These are phyloP conservation scores for Ips typographus DNA, from an alignment of 1,140 invertebrate genomes.

Conservation along the genomic window DNA sequence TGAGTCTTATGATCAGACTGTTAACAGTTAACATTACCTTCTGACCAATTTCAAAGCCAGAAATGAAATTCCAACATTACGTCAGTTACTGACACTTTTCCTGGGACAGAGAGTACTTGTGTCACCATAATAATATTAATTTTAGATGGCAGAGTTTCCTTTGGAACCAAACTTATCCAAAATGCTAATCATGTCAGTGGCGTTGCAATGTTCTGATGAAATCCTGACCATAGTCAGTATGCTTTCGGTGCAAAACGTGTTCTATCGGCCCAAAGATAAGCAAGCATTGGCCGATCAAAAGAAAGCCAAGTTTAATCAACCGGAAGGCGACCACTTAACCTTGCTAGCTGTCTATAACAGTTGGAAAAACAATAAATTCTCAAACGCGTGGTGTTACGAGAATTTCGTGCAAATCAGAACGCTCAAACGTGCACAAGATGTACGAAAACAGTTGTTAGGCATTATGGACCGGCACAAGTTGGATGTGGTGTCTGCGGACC, in stretches of 20 bases:
- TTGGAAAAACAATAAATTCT: conserved; percentile 99
- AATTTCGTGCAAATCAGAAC: conserved; percentile 99
- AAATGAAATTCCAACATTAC: too few species aligned
- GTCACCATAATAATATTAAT: conserved; percentile 24
- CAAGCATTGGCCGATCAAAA: conserved; percentile 98
- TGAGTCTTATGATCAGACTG: too few species aligned
- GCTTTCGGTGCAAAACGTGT: conserved; percentile 98
- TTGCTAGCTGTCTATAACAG: conserved; percentile 98
- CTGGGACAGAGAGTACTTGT: too few species aligned
- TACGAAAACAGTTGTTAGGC: conserved; percentile 95
- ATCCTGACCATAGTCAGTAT: conserved; percentile 98
- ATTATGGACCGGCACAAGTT: conserved; percentile 99
- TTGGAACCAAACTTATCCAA: conserved; percentile 98
- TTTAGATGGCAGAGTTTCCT: conserved; percentile 98
- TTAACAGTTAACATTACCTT: too few species aligned
- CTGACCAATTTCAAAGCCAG: too few species aligned
- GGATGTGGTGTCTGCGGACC: conserved; percentile 95
- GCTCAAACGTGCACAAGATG: conserved; percentile 96
- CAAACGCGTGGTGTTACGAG: conserved; percentile 99
- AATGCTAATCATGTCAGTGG: conserved; percentile 99
- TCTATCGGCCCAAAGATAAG: conserved; percentile 96
- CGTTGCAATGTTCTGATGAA: conserved; percentile 98
- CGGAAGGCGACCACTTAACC: conserved; percentile 97
- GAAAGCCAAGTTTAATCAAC: conserved; percentile 98
- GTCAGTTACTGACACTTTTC: too few species aligned